Conservation (phyloP, 2,888 invertebrate species). For the Acronicta leporina region DNA sequence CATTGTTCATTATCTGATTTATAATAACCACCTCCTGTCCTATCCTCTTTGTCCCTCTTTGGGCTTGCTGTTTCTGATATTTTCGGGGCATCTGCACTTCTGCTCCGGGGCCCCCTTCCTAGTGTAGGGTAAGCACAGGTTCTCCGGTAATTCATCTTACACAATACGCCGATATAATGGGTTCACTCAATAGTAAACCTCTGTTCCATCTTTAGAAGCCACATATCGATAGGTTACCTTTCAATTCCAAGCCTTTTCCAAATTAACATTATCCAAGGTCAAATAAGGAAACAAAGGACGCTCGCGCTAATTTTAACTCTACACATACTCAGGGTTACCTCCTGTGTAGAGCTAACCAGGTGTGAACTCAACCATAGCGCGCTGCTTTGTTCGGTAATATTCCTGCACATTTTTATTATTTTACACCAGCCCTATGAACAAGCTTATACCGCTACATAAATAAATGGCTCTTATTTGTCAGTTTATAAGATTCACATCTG, state of each 20-base stretch:
- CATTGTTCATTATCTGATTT: too few relatives aligned
- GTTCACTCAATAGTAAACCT: too few relatives aligned
- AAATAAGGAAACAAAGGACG: conserved; percentile 31
- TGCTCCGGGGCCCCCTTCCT: too few relatives aligned
- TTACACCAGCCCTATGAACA: conserved; percentile 61
- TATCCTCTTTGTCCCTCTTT: too few relatives aligned
- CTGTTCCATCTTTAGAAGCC: too few relatives aligned
- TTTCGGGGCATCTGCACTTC: too few relatives aligned
- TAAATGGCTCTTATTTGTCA: conserved; percentile 15
- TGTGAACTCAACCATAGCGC: conserved; percentile 60
- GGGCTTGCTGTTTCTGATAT: too few relatives aligned
- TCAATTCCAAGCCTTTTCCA: conserved; percentile 1
- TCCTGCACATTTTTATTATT: conserved; percentile 65
- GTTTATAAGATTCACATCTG: conserved; percentile 38
- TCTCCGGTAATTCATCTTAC: too few relatives aligned
- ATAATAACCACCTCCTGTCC: too few relatives aligned
- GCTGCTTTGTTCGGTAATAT: conserved; percentile 62
- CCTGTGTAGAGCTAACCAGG: conserved; percentile 54
- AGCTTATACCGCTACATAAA: conserved; percentile 2
- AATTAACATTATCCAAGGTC: conserved; percentile 40
- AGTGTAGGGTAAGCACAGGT: too few relatives aligned
- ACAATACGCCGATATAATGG: too few relatives aligned
- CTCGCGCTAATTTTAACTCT: conserved; percentile 30
- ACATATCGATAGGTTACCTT: too few relatives aligned
- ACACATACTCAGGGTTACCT: conserved; percentile 35